Evolutionary conservation across 2,888 invertebrate species (phyloP), one percentile per base, ranked within the genome.

Genomic region (Clivina fossor): DNA sequence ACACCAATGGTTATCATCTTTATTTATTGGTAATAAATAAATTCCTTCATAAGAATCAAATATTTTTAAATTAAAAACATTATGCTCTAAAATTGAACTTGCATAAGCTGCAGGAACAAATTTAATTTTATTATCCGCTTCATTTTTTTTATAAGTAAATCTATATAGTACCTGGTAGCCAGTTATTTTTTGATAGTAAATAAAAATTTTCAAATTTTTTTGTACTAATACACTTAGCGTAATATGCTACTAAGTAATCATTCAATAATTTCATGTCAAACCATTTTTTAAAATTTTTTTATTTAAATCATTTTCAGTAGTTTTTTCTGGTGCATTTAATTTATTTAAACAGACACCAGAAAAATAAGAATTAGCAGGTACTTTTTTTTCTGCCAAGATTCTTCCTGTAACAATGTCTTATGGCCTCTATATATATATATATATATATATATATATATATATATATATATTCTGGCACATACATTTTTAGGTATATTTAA

Each of bases 1-100:
- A 15, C 15, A 43, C 43, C 26, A 43, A 13, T 43, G 43, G 15
- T 43, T 43, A 3, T 43, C 8, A 13, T 41, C 26, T 11, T 22
- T 41, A 11, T 22, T n/a, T n/a, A 41, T 5, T 22, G 41, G 41
- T 4, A 41, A 24, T 7, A 41, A 11, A 22, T 13, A n/a, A 2
- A 11, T 41, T 4, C 41, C 41, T 41, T 4, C 4, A 24, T 24
- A 24, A 24, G 4, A 7, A 9, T 4, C 11, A 24, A 3, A 4
- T 4, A 41, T 11, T 24, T 41, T 41, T 4, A 3, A 41, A n/a
- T 22, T 41, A 11, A 24, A 24, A 41, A 18, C 9, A n/a, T 40
- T 40, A 24, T 13, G 7, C 15, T 22, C 9, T 24, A 41, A 24
- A 11, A 41, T 41, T n/a, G 22, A 13, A 15, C 24, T 41, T n/a